These are phyloP conservation scores for Ochropleura plecta DNA, from an alignment of 2,888 invertebrate species.

Conservation along the genomic window DNA sequence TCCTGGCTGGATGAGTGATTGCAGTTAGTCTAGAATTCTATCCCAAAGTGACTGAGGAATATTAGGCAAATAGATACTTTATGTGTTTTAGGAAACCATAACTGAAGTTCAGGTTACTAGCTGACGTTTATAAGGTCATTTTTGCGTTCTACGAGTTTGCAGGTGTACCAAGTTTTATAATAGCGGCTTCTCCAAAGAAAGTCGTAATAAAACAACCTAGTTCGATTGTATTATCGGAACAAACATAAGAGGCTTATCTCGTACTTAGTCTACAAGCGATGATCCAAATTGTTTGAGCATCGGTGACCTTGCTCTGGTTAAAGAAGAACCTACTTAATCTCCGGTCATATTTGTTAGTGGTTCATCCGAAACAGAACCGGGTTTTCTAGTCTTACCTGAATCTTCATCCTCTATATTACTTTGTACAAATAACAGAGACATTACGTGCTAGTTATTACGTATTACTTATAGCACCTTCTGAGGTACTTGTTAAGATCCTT, in stretches of 20 bases:
- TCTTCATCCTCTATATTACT: neutral
- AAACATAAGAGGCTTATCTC: slow-evolving; percentile 57
- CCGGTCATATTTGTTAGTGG: slow-evolving; percentile 34
- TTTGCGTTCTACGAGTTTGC: neutral
- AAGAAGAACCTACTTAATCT: slow-evolving; percentile 34
- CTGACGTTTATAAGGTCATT: neutral
- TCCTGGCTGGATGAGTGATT: neutral
- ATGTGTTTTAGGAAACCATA: neutral
- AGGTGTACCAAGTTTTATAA: neutral
- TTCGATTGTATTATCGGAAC: slow-evolving; percentile 54
- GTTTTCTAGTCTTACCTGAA: neutral
- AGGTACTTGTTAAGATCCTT: too few relatives aligned
- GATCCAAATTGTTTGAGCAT: slow-evolving; percentile 54
- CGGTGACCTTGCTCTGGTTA: slow-evolving; percentile 56
- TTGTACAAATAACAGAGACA: too few relatives aligned
- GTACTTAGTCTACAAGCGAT: slow-evolving; percentile 57
- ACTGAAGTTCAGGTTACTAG: neutral
- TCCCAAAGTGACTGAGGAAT: neutral
- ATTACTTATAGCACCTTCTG: too few relatives aligned
- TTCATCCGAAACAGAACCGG: neutral
- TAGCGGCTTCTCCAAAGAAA: slow-evolving; percentile 28
- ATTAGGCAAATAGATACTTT: neutral
- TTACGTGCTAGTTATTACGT: too few relatives aligned
- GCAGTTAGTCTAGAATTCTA: neutral
- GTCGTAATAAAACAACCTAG: slow-evolving; percentile 49